Evolutionary conservation across 2,888 invertebrate genomes (phyloP), one percentile per base, ranked within the genome.

Genomic region (Eurois occulta): DNA sequence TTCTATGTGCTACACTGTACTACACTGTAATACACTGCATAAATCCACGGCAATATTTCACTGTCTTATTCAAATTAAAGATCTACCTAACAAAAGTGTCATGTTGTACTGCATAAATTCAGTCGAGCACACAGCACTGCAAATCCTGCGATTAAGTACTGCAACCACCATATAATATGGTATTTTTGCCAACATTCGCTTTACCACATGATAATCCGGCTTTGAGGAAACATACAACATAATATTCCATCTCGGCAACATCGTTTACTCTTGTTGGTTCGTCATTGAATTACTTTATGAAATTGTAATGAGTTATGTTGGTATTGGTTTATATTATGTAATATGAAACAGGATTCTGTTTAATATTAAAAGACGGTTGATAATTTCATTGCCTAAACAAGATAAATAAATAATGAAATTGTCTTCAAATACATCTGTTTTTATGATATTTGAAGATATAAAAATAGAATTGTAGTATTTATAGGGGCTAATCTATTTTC

Each of bases 231-330:
- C 32, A 77, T 74, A 78, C 73, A 73, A 75, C 62, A 76, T 67
- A 73, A 43, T 67, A 66, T 38, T 62, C 62, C 46, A 81, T 66
- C 60, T 64, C 38, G 28, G 55, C 35, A 70, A 71, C 68, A 83
- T 72, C 64, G 66, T 69, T 73, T 64, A 38, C 67, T 66, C 55
- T 32, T 21, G 58, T 67, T 76, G 65, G 32, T 46, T 52, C 64
- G 68, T 72, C 72, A 81, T 86, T 82, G 69, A 81, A 82, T 79
- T 77, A 75, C 78, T 82, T 81, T 84, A 81, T 66, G 78, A 73
- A 84, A 77, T 76, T 80, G 35, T 78, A 79, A 75, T 79, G 79
- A 74, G 66, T 77, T 76, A 76, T 78, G 78, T 78, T 55, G 65
- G 32, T 75, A 77, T 60, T 64, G 67, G 60, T 83, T 85, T 60